Conservation (phyloP, 2,113 vertebrate species). For the Aldabrachelys gigantea region DNA sequence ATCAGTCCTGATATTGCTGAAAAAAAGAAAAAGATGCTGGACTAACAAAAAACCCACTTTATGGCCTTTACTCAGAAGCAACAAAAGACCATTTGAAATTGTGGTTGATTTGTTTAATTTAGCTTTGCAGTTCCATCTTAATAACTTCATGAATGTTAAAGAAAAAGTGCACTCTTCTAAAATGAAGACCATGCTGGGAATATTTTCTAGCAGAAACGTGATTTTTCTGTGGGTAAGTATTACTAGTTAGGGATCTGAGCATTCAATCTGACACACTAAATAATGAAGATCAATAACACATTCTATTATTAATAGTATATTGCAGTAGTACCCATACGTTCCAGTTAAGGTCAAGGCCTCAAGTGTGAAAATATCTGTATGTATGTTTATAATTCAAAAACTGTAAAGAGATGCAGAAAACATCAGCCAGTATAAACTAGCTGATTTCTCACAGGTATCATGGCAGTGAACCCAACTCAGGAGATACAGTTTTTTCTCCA, state of each 20-base stretch:
- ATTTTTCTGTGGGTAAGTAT: neutral
- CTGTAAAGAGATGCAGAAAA: neutral
- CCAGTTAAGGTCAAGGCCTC: neutral
- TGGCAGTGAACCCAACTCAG: neutral
- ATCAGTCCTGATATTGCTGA: neutral
- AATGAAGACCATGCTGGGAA: neutral
- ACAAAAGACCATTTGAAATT: neutral
- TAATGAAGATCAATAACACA: fast-evolving
- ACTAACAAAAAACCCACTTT: neutral
- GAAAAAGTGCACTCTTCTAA: neutral
- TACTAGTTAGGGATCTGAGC: neutral
- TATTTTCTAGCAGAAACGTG: neutral
- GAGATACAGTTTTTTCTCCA: fast-evolving
- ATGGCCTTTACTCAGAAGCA: neutral
- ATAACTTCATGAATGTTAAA: neutral
- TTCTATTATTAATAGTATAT: neutral
- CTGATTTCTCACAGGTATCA: neutral
- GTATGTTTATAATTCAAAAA: fast-evolving
- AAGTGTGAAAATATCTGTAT: fast-evolving
- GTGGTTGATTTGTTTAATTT: neutral
- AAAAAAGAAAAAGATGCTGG: neutral
- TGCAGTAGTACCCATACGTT: neutral
- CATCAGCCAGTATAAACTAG: neutral
- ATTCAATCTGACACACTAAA: neutral
- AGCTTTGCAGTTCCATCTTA: neutral